These are phyloP conservation scores for Caenorhabditis drosophilae DNA, from an alignment of 2,888 invertebrate genomes.

Conservation along the genomic window DNA sequence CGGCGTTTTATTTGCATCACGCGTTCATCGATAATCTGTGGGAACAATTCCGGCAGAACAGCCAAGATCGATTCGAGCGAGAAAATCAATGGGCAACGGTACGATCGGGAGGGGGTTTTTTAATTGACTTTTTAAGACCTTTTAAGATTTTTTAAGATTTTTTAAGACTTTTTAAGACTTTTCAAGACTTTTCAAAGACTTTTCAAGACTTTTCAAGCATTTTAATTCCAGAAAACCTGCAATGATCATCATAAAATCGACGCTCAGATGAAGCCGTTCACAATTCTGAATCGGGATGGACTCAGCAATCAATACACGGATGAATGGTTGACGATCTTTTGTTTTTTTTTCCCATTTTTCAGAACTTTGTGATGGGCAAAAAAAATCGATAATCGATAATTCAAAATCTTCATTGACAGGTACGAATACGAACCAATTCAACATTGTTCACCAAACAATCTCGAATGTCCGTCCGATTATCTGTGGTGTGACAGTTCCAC, in stretches of 20 bases:
- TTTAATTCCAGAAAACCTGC: slow-evolving; percentile 58
- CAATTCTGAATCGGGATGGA: slow-evolving; percentile 63
- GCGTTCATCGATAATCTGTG: slow-evolving; percentile 67
- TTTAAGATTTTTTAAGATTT: background rate
- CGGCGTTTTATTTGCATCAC: slow-evolving; percentile 66
- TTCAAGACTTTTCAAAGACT: slow-evolving; percentile 1
- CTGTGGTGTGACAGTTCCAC: slow-evolving; percentile 59
- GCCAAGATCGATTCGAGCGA: slow-evolving; percentile 59
- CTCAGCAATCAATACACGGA: slow-evolving; percentile 66
- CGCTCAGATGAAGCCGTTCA: slow-evolving; percentile 67
- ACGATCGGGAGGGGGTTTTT: background rate
- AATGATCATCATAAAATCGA: slow-evolving; percentile 58
- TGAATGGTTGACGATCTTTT: too few relatives aligned
- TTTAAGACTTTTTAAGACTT: background rate
- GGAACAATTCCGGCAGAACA: slow-evolving; percentile 65
- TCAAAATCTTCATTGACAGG: too few relatives aligned
- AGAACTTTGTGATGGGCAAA: too few relatives aligned
- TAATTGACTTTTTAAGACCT: background rate
- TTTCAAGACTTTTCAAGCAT: background rate
- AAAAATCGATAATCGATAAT: background rate
- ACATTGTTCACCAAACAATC: slow-evolving; percentile 53
- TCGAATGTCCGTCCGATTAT: slow-evolving; percentile 58
- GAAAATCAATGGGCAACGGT: slow-evolving; percentile 59
- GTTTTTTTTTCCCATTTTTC: too few relatives aligned
- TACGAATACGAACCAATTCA: slow-evolving; percentile 64